phyloP scores from a whole-genome alignment of 1,140 invertebrate species.

The Drosophila asahinai region DNA sequence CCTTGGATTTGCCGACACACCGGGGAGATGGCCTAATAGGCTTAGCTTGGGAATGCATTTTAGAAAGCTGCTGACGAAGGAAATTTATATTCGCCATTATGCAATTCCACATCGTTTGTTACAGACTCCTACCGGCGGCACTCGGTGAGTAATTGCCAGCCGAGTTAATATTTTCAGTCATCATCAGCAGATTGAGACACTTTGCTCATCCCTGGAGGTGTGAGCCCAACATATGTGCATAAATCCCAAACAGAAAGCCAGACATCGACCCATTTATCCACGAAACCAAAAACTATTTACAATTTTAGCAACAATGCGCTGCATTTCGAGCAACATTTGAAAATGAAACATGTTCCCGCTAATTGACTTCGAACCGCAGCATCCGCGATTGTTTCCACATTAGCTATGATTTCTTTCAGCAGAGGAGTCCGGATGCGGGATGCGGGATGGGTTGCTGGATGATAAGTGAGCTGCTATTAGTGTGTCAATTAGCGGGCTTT shows the following conservation, averaged over 20 bases:
- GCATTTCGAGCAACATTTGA: conserved; percentile 66
- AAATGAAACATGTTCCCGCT: conserved; percentile 73
- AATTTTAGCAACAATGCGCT: conserved; percentile 41
- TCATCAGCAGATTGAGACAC: conserved; percentile 17
- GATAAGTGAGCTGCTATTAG: conserved; percentile 78
- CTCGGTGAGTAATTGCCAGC: conserved; percentile 8
- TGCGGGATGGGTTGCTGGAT: conserved; percentile 6
- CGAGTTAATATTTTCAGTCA: conserved; percentile 20
- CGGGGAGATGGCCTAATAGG: conserved; percentile 38
- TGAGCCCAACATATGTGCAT: neutral
- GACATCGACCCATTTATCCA: conserved; percentile 61
- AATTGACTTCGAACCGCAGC: conserved; percentile 80
- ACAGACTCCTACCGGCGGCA: neutral
- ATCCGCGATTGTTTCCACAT: conserved; percentile 83
- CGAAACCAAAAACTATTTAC: conserved; percentile 52
- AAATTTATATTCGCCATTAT: conserved; percentile 34
- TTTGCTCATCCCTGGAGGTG: neutral
- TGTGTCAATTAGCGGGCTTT: conserved; percentile 71
- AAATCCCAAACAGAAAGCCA: conserved; percentile 3
- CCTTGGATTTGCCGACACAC: conserved; percentile 16
- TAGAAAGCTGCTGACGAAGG: conserved; percentile 40
- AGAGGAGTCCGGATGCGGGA: neutral
- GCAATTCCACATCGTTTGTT: conserved; percentile 28
- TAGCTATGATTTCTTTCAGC: conserved; percentile 73
- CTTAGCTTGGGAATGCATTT: conserved; percentile 54